These are phyloP conservation scores for Andrena marginata DNA, from an alignment of 2,888 invertebrate genomes.

Conservation along the genomic window DNA sequence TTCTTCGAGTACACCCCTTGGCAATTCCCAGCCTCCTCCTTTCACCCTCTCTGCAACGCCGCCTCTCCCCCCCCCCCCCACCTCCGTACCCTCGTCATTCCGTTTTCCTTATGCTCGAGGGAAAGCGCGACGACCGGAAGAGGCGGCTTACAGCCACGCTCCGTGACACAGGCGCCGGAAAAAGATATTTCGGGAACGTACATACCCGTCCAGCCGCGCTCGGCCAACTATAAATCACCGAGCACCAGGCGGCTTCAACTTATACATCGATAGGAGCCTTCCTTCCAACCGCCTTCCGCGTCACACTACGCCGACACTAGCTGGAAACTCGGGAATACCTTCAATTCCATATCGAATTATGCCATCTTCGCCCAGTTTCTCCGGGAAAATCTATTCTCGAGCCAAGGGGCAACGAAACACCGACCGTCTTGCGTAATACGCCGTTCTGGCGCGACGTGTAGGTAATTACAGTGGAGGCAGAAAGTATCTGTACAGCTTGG, in stretches of 20 bases:
- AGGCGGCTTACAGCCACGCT: constrained; percentile 38
- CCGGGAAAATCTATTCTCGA: constrained; percentile 44
- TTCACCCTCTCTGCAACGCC: neutral
- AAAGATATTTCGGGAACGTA: constrained; percentile 56
- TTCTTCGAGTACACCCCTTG: constrained; percentile 6
- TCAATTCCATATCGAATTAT: constrained; percentile 67
- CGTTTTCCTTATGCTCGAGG: constrained; percentile 40
- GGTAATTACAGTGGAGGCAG: neutral
- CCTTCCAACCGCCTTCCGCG: constrained; percentile 32
- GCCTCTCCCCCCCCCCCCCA: neutral
- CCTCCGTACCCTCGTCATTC: neutral
- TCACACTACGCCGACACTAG: constrained; percentile 47
- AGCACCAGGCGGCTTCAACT: constrained; percentile 47
- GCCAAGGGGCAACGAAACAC: constrained; percentile 13
- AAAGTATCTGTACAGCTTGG: neutral
- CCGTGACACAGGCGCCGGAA: constrained; percentile 19
- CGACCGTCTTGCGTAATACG: neutral
- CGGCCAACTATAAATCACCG: constrained; percentile 69
- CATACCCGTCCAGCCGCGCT: constrained; percentile 39
- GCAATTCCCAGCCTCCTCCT: constrained; percentile 3
- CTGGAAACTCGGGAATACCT: constrained; percentile 59
- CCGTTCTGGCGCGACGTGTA: neutral
- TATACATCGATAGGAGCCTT: constrained; percentile 67
- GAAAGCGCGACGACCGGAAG: constrained; percentile 67
- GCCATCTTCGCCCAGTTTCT: constrained; percentile 61